Evolutionary conservation across 2,888 invertebrate species (phyloP), one percentile per base, ranked within the genome.

Genomic region (Nebria brevicollis): DNA sequence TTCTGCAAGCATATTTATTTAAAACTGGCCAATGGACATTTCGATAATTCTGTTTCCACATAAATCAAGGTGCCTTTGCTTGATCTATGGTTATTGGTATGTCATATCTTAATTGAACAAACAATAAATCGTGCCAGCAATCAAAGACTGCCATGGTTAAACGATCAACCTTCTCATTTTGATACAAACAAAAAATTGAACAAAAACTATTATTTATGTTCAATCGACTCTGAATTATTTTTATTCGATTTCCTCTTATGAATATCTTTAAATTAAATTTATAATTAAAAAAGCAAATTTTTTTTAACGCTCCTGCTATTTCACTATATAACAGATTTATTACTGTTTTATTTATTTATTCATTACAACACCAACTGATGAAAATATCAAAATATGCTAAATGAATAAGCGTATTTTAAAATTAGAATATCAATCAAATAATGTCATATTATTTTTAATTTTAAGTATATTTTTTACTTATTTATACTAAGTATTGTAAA

Each of bases 31-130:
- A 70, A 25, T 70, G 25, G 70, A 70, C 75, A 75, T 75, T 81
- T 81, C 76, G 81, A 76, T 81, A 81, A 81, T 76, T 72, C 81
- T 72, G 54, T 54, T 66, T 20, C n/a, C 15, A 15, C 34, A 81
- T 81, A 81, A 81, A 81, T 81, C 81, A 81, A 76, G 41, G 72
- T 72, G 64, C 65, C 66, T 76, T 72, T 70, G 76, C 66, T 76
- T 81, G 81, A 81, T 81, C 64, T 42, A 81, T 81, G 81, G 81
- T 81, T 81, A 81, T 81, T 81, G 81, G 65, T 72, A 15, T 76
- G 81, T 81, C 81, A 81, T 81, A 76, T 81, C 81, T 81, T 81
- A 81, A 81, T 81, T 81, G 81, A 81, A 81, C 81, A 41, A 7
- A 42, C 76, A 72, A 76, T 81, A 81, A 76, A 81, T 81, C 70